Conservation (phyloP, 2,888 invertebrate genomes). For the Rutpela maculata region DNA sequence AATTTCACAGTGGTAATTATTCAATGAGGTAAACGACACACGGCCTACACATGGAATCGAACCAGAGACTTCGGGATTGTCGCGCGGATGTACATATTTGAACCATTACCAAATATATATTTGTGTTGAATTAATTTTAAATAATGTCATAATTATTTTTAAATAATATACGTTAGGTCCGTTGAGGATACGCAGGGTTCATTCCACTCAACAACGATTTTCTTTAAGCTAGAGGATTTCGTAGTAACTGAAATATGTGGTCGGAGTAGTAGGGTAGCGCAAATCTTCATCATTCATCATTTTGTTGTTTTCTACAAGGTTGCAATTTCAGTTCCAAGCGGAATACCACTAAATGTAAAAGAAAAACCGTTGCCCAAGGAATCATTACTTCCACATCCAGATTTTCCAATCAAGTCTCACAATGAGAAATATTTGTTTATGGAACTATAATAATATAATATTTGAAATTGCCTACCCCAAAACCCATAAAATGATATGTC, state of each 20-base stretch:
- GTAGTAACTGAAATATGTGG: not conserved
- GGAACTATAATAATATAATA: too few relatives aligned
- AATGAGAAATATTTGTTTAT: too few relatives aligned
- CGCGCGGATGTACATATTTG: not conserved
- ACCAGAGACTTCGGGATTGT: not conserved
- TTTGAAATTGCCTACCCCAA: too few relatives aligned
- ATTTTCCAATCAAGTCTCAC: too few relatives aligned
- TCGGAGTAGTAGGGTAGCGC: too few relatives aligned
- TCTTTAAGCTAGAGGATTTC: not conserved
- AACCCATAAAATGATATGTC: too few relatives aligned
- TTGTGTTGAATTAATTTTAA: not conserved
- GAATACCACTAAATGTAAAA: too few relatives aligned
- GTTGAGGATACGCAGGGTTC: not conserved
- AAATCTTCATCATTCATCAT: too few relatives aligned
- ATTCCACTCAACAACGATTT: not conserved
- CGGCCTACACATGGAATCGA: not conserved
- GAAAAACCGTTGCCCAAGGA: too few relatives aligned
- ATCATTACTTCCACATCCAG: too few relatives aligned
- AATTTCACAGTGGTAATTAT: not conserved
- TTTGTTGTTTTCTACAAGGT: too few relatives aligned
- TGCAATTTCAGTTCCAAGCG: too few relatives aligned
- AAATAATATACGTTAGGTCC: not conserved
- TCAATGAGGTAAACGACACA: not conserved
- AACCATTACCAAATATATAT: not conserved
- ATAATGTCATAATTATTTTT: constrained; percentile 4